A percentile compares a stretch with the other conserved stretches of the same genome.
These are phyloP conservation scores for Heterotis niloticus DNA, from an alignment of 2,113 vertebrate genomes.

Conservation along the genomic window DNA sequence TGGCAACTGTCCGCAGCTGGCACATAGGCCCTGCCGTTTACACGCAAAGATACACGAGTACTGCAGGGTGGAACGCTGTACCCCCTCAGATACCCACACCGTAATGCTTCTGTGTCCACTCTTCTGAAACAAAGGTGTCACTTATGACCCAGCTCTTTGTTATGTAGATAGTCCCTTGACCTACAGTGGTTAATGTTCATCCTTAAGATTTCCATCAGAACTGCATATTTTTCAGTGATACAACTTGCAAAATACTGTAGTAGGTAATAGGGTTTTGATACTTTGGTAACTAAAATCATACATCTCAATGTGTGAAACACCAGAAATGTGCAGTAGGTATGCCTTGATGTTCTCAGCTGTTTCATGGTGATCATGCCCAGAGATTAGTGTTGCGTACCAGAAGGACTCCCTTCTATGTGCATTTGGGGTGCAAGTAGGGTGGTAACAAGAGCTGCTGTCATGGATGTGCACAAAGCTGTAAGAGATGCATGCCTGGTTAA, in stretches of 20 bases:
- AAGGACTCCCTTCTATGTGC: not conserved
- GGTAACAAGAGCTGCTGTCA: not conserved
- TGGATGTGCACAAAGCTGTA: not conserved
- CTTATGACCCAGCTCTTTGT: not conserved
- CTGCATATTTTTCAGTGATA: too few relatives aligned
- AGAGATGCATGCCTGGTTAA: not conserved
- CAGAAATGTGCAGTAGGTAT: not conserved
- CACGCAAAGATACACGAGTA: not conserved
- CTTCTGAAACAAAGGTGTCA: not conserved
- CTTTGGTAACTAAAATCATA: too few relatives aligned
- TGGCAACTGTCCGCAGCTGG: not conserved
- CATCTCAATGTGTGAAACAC: too few relatives aligned
- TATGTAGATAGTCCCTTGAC: too few relatives aligned
- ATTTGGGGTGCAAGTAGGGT: not conserved
- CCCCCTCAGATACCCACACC: not conserved
- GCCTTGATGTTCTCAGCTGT: not conserved
- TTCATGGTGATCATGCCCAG: too few relatives aligned
- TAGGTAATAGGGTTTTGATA: too few relatives aligned
- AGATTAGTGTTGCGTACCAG: not conserved
- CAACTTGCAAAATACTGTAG: too few relatives aligned
- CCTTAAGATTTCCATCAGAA: too few relatives aligned
- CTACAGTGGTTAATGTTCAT: too few relatives aligned
- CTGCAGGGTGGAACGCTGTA: not conserved
- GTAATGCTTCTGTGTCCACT: not conserved
- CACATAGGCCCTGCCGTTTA: not conserved